phyloP scores from a whole-genome alignment of 2,888 invertebrate species.

The Diaperis boleti region DNA sequence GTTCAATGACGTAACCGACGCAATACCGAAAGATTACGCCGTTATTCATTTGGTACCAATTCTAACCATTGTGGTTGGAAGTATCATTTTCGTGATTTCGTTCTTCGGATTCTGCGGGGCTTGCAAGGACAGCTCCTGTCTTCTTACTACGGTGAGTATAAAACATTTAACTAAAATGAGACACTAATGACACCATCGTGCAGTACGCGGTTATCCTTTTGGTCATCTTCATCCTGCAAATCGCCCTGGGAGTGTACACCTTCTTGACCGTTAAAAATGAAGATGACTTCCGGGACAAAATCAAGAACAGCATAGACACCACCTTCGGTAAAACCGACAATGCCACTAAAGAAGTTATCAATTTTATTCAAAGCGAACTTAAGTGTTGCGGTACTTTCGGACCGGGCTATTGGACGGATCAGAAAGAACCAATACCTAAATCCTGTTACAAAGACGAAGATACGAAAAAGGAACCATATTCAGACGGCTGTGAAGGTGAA shows the following conservation, averaged over 20 bases:
- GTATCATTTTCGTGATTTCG: slow-evolving; percentile 89
- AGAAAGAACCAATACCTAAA: too few species aligned
- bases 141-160: slow-evolving; percentile 37
- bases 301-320: slow-evolving; percentile 51
- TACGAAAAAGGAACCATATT: not conserved
- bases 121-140: slow-evolving; percentile 66
- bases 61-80: slow-evolving; percentile 67
- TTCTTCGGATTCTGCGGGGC: slow-evolving; percentile 98
- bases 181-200: slow-evolving; percentile 1
- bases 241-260: slow-evolving; percentile 66
- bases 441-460: slow-evolving; percentile 31
- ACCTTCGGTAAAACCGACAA: slow-evolving; percentile 67
- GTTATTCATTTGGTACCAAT: slow-evolving; percentile 29
- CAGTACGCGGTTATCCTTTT: slow-evolving; percentile 37
- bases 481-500: slow-evolving; percentile 36
- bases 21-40: slow-evolving; percentile 29
- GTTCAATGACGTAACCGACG: slow-evolving; percentile 16
- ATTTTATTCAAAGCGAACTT: slow-evolving; percentile 71
- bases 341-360: slow-evolving; percentile 68
- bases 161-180: too few species aligned
- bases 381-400: slow-evolving; percentile 48
- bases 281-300: slow-evolving; percentile 60
- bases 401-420: slow-evolving; percentile 32
- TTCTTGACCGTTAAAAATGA: slow-evolving; percentile 73
- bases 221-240: slow-evolving; percentile 31